Percentiles rank a stretch among this genome's conserved stretches.
Conservation (phyloP, 2,888 invertebrate genomes). For the Gibbula magus region DNA sequence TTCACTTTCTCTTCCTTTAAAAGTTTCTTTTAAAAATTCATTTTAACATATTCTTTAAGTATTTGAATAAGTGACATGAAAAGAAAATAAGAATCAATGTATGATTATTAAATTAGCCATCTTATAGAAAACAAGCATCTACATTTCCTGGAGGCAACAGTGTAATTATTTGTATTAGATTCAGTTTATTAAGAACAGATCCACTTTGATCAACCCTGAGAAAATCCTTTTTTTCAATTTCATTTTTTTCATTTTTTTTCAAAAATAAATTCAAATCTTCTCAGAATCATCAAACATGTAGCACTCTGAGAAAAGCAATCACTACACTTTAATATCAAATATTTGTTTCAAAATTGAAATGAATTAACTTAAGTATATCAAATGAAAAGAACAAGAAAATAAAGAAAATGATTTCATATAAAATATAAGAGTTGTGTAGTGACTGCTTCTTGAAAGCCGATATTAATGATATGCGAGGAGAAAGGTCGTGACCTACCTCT, state of each 20-base stretch:
- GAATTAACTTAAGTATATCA: background rate
- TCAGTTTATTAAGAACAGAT: background rate
- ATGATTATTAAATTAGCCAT: no score
- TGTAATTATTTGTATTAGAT: background rate
- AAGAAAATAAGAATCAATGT: no score
- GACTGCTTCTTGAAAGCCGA: background rate
- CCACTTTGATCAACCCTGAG: background rate
- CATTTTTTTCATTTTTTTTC: no score
- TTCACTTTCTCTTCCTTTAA: no score
- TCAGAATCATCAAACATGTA: constrained; percentile 10
- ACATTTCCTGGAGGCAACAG: background rate
- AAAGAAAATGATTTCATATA: no score
- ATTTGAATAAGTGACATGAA: no score
- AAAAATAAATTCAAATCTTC: background rate
- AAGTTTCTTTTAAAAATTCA: no score
- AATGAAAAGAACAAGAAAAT: no score
- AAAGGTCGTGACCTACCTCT: constrained; percentile 39
- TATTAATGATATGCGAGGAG: constrained; percentile 1
- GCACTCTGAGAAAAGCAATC: background rate
- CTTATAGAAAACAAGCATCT: no score
- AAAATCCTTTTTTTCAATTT: background rate
- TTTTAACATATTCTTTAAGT: no score
- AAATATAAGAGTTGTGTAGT: background rate
- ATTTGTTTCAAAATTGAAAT: background rate
- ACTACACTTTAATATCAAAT: background rate